Evolutionary conservation across 1,140 invertebrate species (phyloP).

Genomic region (Drosophila triauraria): DNA sequence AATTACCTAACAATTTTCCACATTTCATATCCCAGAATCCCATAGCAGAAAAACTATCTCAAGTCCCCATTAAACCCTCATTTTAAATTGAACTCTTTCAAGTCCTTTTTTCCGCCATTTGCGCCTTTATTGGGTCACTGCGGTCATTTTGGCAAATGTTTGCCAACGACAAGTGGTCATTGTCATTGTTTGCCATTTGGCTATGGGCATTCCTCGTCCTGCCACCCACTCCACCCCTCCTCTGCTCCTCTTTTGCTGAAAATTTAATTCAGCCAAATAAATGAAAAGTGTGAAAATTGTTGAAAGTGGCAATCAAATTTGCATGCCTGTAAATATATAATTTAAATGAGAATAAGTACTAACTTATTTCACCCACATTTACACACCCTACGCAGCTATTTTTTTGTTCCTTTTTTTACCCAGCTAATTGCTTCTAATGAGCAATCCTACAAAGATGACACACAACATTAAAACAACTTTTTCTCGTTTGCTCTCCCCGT

Average conservation of each 20-base stretch:
- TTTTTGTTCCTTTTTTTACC: slow-evolving; percentile 6
- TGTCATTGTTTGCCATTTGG: slow-evolving; percentile 70
- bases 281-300: slow-evolving; percentile 35
- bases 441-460: slow-evolving; percentile 57
- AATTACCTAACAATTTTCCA: too few relatives aligned
- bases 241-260: background rate
- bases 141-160: slow-evolving; percentile 72
- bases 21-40: too few relatives aligned
- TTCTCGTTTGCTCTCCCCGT: slow-evolving; percentile 45
- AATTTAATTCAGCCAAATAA: slow-evolving; percentile 46
- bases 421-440: slow-evolving; percentile 77
- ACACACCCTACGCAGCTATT: background rate
- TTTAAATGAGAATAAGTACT: slow-evolving; percentile 60
- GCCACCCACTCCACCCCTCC: background rate
- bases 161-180: slow-evolving; percentile 73
- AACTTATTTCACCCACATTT: slow-evolving; percentile 35
- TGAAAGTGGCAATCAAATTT: slow-evolving; percentile 72
- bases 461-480: slow-evolving; percentile 41
- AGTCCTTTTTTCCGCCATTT: slow-evolving; percentile 31
- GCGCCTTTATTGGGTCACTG: slow-evolving; percentile 28
- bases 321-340: slow-evolving; percentile 75
- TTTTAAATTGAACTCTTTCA: slow-evolving; percentile 28
- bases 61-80: background rate
- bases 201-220: slow-evolving; percentile 14
- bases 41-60: background rate